phyloP scores from a whole-genome alignment of 2,113 vertebrate species.

The Amazona guildingii region DNA sequence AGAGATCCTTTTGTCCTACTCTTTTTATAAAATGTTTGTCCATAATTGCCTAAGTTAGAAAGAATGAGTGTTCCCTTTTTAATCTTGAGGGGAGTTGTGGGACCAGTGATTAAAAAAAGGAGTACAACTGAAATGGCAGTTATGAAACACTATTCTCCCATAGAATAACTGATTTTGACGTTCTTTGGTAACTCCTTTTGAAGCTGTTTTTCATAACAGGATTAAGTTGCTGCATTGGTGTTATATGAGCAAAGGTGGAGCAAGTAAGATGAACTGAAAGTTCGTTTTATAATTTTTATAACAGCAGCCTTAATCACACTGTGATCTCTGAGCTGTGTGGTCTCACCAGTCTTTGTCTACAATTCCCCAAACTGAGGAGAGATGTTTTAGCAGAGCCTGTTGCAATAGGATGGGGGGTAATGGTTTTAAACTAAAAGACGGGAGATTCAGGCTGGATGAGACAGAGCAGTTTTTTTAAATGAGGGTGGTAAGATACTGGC shows the following conservation, averaged over 20 bases:
- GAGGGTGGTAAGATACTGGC: not conserved
- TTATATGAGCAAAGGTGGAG: slow-evolving; percentile 36
- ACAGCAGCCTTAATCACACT: not conserved
- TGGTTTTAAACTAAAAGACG: not conserved
- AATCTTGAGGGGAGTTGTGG: not conserved
- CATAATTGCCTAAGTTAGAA: not conserved
- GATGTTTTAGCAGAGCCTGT: not conserved
- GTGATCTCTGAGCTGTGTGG: not conserved
- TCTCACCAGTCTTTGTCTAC: not conserved
- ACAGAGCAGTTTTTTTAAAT: not conserved
- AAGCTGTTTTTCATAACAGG: not conserved
- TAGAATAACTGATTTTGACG: not conserved
- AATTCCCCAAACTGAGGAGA: not conserved
- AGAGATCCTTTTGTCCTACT: not conserved
- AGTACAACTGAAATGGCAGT: not conserved
- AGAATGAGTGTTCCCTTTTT: not conserved
- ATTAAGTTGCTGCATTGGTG: not conserved
- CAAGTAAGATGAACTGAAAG: not conserved
- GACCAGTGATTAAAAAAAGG: not conserved
- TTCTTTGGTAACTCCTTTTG: not conserved
- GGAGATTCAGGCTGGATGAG: not conserved
- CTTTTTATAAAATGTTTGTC: not conserved
- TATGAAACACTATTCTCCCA: not conserved
- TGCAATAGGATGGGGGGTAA: not conserved
- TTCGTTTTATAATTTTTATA: not conserved